These are phyloP conservation scores for Proisotoma minuta DNA, from an alignment of 2,888 invertebrate genomes.

Conservation along the genomic window DNA sequence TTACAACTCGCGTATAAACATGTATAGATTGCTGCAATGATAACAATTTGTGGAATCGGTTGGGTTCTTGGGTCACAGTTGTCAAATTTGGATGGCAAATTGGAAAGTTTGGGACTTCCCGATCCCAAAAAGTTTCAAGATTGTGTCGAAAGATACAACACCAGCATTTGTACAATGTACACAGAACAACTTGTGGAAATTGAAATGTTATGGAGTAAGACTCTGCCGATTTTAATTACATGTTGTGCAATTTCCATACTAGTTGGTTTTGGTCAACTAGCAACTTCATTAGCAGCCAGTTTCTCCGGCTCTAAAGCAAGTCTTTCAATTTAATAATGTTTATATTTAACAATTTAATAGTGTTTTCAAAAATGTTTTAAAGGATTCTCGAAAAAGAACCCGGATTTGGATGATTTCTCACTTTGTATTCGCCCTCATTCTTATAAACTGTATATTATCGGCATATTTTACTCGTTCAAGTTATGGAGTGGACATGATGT, in stretches of 20 bases:
- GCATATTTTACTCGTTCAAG: constrained; percentile 13
- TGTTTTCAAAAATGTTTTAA: constrained; percentile 1
- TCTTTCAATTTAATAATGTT: not conserved
- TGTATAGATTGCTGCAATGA: not conserved
- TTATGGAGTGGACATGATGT: not conserved
- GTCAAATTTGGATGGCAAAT: constrained; percentile 5
- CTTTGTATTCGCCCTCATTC: constrained; percentile 17
- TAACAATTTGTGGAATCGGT: constrained; percentile 6
- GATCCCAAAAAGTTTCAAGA: not conserved
- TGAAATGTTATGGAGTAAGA: constrained; percentile 16
- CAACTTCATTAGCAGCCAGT: constrained; percentile 12
- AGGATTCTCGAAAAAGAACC: constrained; percentile 14
- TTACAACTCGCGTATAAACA: not conserved
- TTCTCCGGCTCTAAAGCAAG: constrained; percentile 18
- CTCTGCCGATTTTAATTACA: constrained; percentile 18
- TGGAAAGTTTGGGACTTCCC: not conserved
- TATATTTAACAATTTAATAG: constrained; percentile 1
- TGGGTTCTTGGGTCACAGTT: constrained; percentile 13
- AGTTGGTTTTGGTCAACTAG: constrained; percentile 13
- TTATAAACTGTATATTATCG: constrained; percentile 23
- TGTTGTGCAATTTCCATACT: constrained; percentile 15
- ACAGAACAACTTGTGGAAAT: not conserved
- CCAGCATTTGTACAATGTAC: constrained; percentile 5
- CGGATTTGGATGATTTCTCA: constrained; percentile 22
- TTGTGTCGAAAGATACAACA: not conserved